Percentiles rank a stretch among this genome's conserved stretches.
These are phyloP conservation scores for Callionymus lyra DNA, from an alignment of 2,113 vertebrate genomes.

Conservation along the genomic window DNA sequence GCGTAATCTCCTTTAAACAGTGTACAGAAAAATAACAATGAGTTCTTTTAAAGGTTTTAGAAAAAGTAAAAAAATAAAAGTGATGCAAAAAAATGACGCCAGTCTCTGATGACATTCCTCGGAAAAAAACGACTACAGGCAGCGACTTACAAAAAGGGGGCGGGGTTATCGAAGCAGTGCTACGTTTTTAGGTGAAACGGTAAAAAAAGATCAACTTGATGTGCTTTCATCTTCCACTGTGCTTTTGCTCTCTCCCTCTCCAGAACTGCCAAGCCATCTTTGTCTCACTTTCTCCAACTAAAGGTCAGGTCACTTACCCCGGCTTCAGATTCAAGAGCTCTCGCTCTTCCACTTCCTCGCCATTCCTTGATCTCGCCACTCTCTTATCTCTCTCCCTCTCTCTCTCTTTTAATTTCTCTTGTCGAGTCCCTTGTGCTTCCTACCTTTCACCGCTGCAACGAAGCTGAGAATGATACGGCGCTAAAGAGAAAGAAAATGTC, in stretches of 20 bases:
- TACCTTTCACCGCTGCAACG: slow-evolving; percentile 26
- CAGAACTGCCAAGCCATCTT: slow-evolving; percentile 19
- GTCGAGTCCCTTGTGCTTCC: slow-evolving; percentile 17
- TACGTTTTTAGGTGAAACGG: slow-evolving; percentile 48
- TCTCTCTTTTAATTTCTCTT: slow-evolving; percentile 6
- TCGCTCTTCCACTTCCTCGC: slow-evolving; percentile 45
- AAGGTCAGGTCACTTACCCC: slow-evolving; percentile 37
- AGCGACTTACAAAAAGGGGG: slow-evolving; percentile 22
- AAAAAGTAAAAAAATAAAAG: slow-evolving; percentile 52
- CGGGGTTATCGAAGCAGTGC: slow-evolving; percentile 38
- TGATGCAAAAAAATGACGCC: slow-evolving; percentile 23
- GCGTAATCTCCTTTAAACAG: slow-evolving; percentile 75
- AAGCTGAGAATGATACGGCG: slow-evolving; percentile 40
- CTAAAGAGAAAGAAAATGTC: slow-evolving; percentile 33
- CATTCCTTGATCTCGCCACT: slow-evolving; percentile 41
- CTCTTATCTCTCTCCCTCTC: slow-evolving; percentile 23
- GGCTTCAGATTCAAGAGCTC: slow-evolving; percentile 29
- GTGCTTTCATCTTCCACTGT: slow-evolving; percentile 49
- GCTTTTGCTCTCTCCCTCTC: slow-evolving; percentile 41
- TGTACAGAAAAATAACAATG: slow-evolving; percentile 69
- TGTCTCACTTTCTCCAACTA: slow-evolving; percentile 10
- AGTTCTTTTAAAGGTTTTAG: slow-evolving; percentile 34
- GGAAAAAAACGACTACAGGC: slow-evolving; percentile 68
- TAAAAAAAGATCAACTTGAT: slow-evolving; percentile 68
- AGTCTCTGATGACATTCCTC: slow-evolving; percentile 77